These are phyloP conservation scores for Psix sp. DNA, from an alignment of 1,140 invertebrate species.

Conservation along the genomic window DNA sequence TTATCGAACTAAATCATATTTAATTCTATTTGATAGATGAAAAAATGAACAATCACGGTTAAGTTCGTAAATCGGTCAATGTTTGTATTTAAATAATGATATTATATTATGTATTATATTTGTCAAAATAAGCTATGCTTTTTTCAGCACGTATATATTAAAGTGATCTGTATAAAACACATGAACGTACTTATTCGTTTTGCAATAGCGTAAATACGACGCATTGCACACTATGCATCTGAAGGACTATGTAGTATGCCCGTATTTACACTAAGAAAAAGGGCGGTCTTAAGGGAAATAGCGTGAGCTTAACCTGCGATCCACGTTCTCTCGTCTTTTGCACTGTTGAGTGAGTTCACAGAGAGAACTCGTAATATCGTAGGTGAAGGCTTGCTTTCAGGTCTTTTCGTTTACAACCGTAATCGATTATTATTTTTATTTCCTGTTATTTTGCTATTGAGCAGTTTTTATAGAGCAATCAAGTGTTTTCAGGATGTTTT, in stretches of 20 bases:
- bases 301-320: slow-evolving; percentile 47
- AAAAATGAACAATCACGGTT: too few species aligned
- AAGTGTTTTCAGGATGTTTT: too few species aligned
- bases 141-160: slow-evolving; percentile 38
- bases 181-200: slow-evolving; percentile 20
- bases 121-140: too few species aligned
- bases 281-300: slow-evolving; percentile 58
- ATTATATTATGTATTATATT: too few species aligned
- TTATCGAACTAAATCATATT: too few species aligned
- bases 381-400: slow-evolving; percentile 40
- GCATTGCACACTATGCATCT: slow-evolving; percentile 19
- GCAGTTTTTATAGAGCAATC: neutral
- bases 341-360: slow-evolving; percentile 39
- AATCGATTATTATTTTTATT: slow-evolving; percentile 18
- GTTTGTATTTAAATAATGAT: too few species aligned
- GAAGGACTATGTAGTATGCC: slow-evolving; percentile 21
- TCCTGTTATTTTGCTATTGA: neutral
- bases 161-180: slow-evolving; percentile 37
- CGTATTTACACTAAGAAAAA: slow-evolving; percentile 36
- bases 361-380: slow-evolving; percentile 40
- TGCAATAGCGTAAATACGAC: slow-evolving; percentile 29
- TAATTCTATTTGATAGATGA: too few species aligned
- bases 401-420: slow-evolving; percentile 24
- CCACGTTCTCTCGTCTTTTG: slow-evolving; percentile 48
- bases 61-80: too few species aligned